Percentiles rank a stretch among this genome's conserved stretches.
Evolutionary conservation across 2,113 vertebrate genomes (phyloP).

Genomic region (Trogon melanurus): DNA sequence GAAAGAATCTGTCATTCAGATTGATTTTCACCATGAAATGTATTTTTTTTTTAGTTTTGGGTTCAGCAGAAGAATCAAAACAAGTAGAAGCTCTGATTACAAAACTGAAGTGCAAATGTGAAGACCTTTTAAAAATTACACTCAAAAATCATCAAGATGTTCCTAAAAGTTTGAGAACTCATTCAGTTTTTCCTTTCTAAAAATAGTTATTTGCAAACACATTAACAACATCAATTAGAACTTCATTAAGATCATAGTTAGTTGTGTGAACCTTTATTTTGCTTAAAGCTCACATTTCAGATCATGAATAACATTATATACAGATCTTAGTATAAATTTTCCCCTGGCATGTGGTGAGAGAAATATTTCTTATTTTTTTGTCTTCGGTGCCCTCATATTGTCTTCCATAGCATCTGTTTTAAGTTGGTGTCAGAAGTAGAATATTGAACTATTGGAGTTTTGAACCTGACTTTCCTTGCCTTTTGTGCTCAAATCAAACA

Average conservation of each 20-base stretch:
- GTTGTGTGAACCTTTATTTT: background rate
- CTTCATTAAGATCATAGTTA: background rate
- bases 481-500: background rate
- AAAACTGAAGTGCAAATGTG: background rate
- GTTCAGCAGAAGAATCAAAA: background rate
- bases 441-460: background rate
- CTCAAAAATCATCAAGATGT: background rate
- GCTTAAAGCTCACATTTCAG: background rate
- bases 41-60: background rate
- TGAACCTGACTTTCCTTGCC: background rate
- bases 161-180: background rate
- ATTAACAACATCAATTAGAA: background rate
- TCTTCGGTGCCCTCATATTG: rapidly evolving
- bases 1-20: background rate
- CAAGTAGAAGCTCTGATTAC: background rate
- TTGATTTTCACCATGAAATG: background rate
- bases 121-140: background rate
- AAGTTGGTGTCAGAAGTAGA: background rate
- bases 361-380: background rate
- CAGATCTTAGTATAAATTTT: background rate
- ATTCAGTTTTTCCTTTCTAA: background rate
- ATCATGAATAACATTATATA: background rate
- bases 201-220: background rate
- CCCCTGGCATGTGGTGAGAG: rapidly evolving
- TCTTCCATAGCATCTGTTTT: background rate